phyloP scores from a whole-genome alignment of 2,113 vertebrate species.

The Rissa tridactyla region DNA sequence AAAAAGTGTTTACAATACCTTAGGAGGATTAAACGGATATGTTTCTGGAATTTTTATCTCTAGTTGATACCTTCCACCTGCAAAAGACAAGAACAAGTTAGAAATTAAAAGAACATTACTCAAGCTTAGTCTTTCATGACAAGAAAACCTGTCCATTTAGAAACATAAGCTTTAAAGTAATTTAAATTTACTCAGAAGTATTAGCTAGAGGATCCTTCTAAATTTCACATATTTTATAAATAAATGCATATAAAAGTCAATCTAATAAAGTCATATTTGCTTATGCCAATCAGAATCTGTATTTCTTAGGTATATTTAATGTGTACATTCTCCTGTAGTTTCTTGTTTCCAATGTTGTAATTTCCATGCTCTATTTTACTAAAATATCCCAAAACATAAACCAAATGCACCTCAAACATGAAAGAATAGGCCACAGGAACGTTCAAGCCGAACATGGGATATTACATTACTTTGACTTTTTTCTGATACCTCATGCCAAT shows the following conservation, averaged over 20 bases:
- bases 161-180: neutral
- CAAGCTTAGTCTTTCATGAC: neutral
- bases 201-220: neutral
- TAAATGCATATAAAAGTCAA: neutral
- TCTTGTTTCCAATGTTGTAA: neutral
- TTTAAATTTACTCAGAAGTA: neutral
- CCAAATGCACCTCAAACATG: neutral
- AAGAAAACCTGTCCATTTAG: too few species aligned
- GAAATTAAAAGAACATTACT: neutral
- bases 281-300: neutral
- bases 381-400: neutral
- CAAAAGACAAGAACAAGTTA: slow-evolving; percentile 26
- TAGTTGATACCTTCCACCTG: slow-evolving; percentile 95
- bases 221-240: neutral
- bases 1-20: slow-evolving; percentile 80
- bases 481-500: neutral
- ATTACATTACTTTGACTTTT: neutral
- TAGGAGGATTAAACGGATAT: slow-evolving; percentile 98
- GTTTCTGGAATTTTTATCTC: slow-evolving; percentile 99
- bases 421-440: neutral
- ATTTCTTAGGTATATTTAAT: neutral
- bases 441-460: neutral
- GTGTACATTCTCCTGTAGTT: neutral
- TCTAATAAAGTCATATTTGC: neutral
- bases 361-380: neutral